Conservation (phyloP, 2,113 vertebrate genomes). For the Uria aalge region DNA sequence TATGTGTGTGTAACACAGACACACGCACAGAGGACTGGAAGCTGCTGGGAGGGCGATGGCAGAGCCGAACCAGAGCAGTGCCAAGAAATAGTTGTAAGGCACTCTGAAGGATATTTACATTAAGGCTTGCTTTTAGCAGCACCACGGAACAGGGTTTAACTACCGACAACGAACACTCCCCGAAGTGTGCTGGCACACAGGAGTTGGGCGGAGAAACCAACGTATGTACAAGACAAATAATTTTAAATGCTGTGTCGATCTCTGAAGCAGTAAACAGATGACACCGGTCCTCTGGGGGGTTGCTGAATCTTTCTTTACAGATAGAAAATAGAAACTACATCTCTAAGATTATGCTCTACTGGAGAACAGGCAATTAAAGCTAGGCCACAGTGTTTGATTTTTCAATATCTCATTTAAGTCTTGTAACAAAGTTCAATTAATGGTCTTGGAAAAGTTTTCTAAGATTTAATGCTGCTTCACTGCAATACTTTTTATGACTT, state of each 20-base stretch:
- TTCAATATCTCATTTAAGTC: slow-evolving; percentile 56
- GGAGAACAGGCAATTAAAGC: not conserved
- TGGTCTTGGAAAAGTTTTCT: not conserved
- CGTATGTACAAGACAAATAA: accelerated
- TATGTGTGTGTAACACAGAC: no score
- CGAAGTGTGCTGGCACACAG: accelerated
- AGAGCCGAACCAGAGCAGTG: not conserved
- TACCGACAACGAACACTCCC: accelerated
- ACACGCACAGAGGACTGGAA: not conserved
- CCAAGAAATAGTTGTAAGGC: accelerated
- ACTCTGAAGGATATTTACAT: not conserved
- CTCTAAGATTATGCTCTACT: not conserved
- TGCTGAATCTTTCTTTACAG: not conserved
- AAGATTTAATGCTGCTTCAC: not conserved
- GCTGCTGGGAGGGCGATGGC: not conserved
- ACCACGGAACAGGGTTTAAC: not conserved
- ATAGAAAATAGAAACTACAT: not conserved
- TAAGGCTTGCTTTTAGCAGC: not conserved
- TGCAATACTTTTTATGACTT: not conserved
- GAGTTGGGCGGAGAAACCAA: no score
- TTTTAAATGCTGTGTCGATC: not conserved
- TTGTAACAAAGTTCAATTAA: slow-evolving; percentile 22
- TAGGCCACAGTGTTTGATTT: not conserved
- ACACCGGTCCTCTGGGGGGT: not conserved
- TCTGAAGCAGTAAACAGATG: not conserved